Evolutionary conservation across 2,113 vertebrate species (phyloP).

Genomic region (cat (Felis catus)): DNA sequence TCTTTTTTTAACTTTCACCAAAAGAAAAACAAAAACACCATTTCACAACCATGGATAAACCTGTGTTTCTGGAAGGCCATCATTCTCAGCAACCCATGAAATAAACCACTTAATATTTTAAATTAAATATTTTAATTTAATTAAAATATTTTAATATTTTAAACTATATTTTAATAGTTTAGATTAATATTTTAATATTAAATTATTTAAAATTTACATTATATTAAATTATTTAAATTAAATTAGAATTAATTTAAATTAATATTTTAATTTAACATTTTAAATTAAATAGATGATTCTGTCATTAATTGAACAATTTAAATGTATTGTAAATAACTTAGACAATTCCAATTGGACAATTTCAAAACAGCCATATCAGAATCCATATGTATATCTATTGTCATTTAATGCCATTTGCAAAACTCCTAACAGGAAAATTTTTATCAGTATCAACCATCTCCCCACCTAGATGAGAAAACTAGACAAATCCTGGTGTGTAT

Average conservation of each 20-base stretch:
- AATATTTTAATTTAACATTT: background rate
- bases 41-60: background rate
- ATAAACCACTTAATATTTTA: background rate
- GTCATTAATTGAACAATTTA: background rate
- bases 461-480: background rate
- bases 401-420: background rate
- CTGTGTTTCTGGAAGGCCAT: background rate
- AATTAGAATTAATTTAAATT: no score
- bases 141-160: background rate
- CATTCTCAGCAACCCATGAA: background rate
- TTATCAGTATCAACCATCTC: background rate
- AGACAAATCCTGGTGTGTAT: background rate
- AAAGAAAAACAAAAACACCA: background rate
- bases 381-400: background rate
- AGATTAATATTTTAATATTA: no score
- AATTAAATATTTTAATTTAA: conserved; percentile 46
- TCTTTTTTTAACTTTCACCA: background rate
- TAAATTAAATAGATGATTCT: background rate
- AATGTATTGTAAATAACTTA: background rate
- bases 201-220: no score
- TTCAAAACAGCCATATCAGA: background rate
- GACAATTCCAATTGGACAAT: background rate
- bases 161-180: no score
- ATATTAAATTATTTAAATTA: no score
- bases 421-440: background rate